Evolutionary conservation across 2,113 vertebrate species (phyloP).

Genomic region (Myrmecobius fasciatus): DNA sequence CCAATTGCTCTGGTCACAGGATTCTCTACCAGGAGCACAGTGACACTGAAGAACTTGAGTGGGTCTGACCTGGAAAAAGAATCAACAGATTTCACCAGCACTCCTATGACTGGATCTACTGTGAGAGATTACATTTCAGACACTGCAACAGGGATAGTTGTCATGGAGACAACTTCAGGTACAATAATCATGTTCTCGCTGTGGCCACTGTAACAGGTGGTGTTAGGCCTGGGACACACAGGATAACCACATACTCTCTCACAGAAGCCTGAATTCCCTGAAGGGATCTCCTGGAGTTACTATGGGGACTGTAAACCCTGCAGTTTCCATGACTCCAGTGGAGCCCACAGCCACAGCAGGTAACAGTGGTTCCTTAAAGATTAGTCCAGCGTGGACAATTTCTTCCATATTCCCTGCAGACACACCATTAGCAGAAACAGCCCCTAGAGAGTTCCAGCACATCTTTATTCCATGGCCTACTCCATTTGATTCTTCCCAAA

Average conservation of each 20-base stretch:
- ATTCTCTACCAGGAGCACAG: conserved; percentile 9
- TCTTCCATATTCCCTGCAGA: no score
- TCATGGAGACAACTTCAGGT: neutral
- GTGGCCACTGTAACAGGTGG: no score
- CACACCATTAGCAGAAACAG: no score
- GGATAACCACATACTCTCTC: no score
- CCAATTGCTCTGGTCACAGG: conserved; percentile 38
- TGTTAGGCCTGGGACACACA: no score
- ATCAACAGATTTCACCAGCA: neutral
- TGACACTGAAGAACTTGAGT: neutral
- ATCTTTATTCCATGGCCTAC: no score
- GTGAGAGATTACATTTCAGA: neutral
- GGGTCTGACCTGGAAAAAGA: neutral
- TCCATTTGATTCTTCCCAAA: no score
- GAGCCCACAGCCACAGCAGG: neutral
- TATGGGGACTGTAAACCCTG: neutral
- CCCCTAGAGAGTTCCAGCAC: no score
- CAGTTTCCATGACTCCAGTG: neutral
- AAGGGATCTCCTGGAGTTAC: neutral
- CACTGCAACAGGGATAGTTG: neutral
- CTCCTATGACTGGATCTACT: neutral
- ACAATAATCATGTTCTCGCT: no score
- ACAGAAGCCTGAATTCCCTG: no score
- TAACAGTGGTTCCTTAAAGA: no score
- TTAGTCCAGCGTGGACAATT: no score